These are phyloP conservation scores for Ciconia stormi DNA, from an alignment of 2,113 vertebrate species.

Conservation along the genomic window DNA sequence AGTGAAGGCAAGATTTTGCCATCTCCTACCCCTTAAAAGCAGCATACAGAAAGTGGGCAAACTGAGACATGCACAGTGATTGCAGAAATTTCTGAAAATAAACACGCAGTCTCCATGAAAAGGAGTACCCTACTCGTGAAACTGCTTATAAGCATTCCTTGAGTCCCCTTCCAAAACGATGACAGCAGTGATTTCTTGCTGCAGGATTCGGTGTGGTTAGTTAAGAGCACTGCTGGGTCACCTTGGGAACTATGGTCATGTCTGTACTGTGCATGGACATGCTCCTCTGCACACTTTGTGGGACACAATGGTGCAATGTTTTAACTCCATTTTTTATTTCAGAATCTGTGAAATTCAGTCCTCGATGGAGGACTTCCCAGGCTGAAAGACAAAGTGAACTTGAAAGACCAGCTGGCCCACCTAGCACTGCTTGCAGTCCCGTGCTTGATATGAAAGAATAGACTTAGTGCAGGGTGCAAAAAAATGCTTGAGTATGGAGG, in stretches of 20 bases:
- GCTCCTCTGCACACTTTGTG: background rate
- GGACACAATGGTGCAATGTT: background rate
- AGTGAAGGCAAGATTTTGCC: background rate
- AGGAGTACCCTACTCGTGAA: background rate
- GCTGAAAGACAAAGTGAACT: background rate
- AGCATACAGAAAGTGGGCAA: background rate
- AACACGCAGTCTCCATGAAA: background rate
- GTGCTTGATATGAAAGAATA: background rate
- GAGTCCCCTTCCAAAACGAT: background rate
- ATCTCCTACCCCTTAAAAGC: background rate
- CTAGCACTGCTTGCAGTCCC: background rate
- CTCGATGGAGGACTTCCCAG: background rate
- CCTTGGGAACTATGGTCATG: background rate
- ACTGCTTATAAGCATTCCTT: background rate
- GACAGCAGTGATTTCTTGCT: background rate
- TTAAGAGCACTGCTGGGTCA: background rate
- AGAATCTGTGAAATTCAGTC: background rate
- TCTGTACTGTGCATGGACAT: too few species aligned
- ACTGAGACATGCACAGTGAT: background rate
- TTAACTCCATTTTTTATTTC: background rate
- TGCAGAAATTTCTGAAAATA: background rate
- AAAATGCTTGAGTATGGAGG: background rate
- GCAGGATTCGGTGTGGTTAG: background rate
- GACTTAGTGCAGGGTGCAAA: fast-evolving
- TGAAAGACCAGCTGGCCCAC: background rate